phyloP scores from a whole-genome alignment of 2,113 vertebrate genomes.

The Dasypus novemcinctus region DNA sequence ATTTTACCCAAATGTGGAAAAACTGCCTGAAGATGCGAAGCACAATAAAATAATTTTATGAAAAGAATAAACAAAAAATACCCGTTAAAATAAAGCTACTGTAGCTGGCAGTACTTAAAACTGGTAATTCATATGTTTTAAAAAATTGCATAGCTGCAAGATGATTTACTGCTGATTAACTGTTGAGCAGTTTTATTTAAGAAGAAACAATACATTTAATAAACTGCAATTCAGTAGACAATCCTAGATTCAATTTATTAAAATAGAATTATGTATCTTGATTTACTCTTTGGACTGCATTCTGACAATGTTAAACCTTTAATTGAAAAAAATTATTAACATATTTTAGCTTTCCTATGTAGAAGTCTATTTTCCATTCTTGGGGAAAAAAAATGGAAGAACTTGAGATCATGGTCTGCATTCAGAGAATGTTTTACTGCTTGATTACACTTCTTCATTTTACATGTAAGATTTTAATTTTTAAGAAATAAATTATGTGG shows the following conservation, averaged over 20 bases:
- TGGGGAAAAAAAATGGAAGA: slow-evolving; percentile 69
- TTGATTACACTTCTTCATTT: slow-evolving; percentile 80
- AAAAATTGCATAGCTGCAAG: slow-evolving; percentile 87
- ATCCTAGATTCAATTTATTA: slow-evolving; percentile 38
- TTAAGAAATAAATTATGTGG: slow-evolving; percentile 58
- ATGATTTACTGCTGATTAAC: slow-evolving; percentile 79
- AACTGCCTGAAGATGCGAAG: slow-evolving; percentile 82
- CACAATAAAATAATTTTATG: slow-evolving; percentile 84
- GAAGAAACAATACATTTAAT: slow-evolving; percentile 56
- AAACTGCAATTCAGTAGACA: slow-evolving; percentile 51
- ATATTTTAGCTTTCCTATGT: slow-evolving; percentile 72
- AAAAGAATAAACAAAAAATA: slow-evolving; percentile 86
- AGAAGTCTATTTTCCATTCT: slow-evolving; percentile 74
- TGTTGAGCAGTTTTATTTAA: slow-evolving; percentile 55
- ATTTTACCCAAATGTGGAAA: slow-evolving; percentile 76
- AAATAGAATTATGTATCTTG: slow-evolving; percentile 78
- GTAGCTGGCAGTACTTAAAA: slow-evolving; percentile 83
- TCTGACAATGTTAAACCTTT: slow-evolving; percentile 77
- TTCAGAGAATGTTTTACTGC: slow-evolving; percentile 81
- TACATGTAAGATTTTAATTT: slow-evolving; percentile 79
- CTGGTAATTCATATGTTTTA: slow-evolving; percentile 72
- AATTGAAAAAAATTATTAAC: slow-evolving; percentile 76
- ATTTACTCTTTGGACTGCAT: slow-evolving; percentile 84
- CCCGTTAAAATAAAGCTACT: slow-evolving; percentile 86
- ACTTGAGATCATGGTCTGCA: slow-evolving; percentile 75